A percentile compares a stretch with the other conserved stretches of the same genome.
Evolutionary conservation across 92 coral and sea anemone genomes (phyloP).

Genomic region (Bergia sp.): DNA sequence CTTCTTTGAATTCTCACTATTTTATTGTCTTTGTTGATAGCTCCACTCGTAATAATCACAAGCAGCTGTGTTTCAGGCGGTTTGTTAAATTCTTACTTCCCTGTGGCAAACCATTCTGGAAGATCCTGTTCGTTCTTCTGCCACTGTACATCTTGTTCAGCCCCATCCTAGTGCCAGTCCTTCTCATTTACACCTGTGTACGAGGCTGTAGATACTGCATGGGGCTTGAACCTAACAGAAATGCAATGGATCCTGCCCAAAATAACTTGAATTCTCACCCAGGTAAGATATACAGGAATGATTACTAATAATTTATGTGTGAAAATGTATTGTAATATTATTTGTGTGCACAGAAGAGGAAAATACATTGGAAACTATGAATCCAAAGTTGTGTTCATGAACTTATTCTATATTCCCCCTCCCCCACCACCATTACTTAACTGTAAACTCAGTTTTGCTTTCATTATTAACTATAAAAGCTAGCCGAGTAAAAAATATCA

Average conservation of each 20-base stretch:
- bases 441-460: too few relatives aligned
- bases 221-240: slow-evolving; percentile 11
- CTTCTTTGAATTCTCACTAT: background rate
- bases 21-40: background rate
- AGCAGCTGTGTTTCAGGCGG: background rate
- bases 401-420: too few relatives aligned
- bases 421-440: too few relatives aligned
- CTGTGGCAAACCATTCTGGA: slow-evolving; percentile 34
- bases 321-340: too few relatives aligned
- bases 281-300: background rate
- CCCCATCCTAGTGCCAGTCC: slow-evolving; percentile 32
- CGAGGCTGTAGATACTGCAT: slow-evolving; percentile 7
- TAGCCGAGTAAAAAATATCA: too few relatives aligned
- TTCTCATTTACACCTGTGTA: slow-evolving; percentile 24
- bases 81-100: slow-evolving; percentile 15
- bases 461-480: too few relatives aligned
- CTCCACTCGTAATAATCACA: background rate
- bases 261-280: background rate
- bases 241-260: background rate
- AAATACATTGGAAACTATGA: too few relatives aligned
- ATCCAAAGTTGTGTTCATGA: too few relatives aligned
- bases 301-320: too few relatives aligned
- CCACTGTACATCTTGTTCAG: slow-evolving; percentile 12
- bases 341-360: too few relatives aligned
- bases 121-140: background rate